Percentiles rank a stretch among this genome's conserved stretches.
Evolutionary conservation across 2,113 vertebrate genomes (phyloP).

Genomic region (Athene noctua): DNA sequence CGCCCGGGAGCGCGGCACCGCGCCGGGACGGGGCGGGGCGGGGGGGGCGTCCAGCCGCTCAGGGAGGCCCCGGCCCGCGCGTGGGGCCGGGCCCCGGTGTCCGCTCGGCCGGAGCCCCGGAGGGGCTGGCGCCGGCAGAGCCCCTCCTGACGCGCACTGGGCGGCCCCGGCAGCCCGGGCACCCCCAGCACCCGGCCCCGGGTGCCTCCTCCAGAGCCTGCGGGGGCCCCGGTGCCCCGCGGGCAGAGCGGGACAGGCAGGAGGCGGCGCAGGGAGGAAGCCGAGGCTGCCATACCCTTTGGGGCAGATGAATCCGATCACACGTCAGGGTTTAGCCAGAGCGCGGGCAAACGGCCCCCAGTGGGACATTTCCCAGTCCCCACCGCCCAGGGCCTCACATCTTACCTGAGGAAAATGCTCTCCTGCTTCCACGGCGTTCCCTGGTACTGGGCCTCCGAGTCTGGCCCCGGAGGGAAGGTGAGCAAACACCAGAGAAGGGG

Average conservation of each 20-base stretch:
- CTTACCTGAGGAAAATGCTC: not conserved
- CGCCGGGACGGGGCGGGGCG: no score
- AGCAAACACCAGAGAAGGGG: not conserved
- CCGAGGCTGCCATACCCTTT: not conserved
- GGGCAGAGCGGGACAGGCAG: not conserved
- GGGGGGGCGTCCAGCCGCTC: no score
- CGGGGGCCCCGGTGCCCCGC: accelerated
- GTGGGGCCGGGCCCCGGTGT: not conserved
- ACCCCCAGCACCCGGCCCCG: not conserved
- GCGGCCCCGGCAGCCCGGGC: not conserved
- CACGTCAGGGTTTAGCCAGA: not conserved
- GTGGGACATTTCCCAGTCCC: not conserved
- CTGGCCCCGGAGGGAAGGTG: not conserved
- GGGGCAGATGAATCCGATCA: not conserved
- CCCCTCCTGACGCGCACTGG: not conserved
- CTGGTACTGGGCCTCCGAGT: not conserved
- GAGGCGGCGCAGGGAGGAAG: not conserved
- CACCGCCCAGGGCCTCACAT: not conserved
- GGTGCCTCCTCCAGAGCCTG: not conserved
- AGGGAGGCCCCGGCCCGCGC: not conserved
- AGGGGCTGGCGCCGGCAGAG: not conserved
- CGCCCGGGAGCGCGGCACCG: not conserved
- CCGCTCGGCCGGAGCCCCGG: not conserved
- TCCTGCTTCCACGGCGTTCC: not conserved
- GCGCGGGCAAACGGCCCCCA: not conserved